phyloP scores from a whole-genome alignment of 1,140 invertebrate genomes.

The Mylabris phalerata region DNA sequence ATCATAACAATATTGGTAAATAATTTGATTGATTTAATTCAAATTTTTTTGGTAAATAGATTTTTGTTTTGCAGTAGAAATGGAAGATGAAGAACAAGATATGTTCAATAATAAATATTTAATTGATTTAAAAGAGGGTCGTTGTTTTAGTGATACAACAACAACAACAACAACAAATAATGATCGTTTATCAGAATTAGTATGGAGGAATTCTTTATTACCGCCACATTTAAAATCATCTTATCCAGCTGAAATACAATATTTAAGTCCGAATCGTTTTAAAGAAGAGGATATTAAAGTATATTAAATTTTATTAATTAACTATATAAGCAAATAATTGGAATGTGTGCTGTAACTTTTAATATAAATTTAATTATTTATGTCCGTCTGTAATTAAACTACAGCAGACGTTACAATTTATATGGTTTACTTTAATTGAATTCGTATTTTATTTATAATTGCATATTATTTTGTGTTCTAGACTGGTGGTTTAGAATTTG shows the following conservation, averaged over 20 bases:
- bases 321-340: too few species aligned
- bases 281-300: constrained; percentile 75
- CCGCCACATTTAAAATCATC: constrained; percentile 82
- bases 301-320: constrained; percentile 23
- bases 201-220: constrained; percentile 77
- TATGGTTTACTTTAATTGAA: neutral
- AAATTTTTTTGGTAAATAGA: too few species aligned
- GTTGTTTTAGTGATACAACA: constrained; percentile 33
- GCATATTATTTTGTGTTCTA: constrained; percentile 26
- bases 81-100: constrained; percentile 77
- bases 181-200: constrained; percentile 61
- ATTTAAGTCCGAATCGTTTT: constrained; percentile 44
- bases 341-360: too few species aligned
- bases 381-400: too few species aligned
- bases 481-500: constrained; percentile 50
- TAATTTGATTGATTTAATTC: neutral
- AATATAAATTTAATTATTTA: too few species aligned
- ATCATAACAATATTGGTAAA: constrained; percentile 25
- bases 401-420: too few species aligned
- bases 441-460: neutral
- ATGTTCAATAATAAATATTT: constrained; percentile 70
- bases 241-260: constrained; percentile 82
- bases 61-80: constrained; percentile 47
- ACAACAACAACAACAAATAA: neutral
- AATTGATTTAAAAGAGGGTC: constrained; percentile 54